Conservation (phyloP, 2,797 vertebrate genomes). For the Pangasius sanitwongsei region DNA sequence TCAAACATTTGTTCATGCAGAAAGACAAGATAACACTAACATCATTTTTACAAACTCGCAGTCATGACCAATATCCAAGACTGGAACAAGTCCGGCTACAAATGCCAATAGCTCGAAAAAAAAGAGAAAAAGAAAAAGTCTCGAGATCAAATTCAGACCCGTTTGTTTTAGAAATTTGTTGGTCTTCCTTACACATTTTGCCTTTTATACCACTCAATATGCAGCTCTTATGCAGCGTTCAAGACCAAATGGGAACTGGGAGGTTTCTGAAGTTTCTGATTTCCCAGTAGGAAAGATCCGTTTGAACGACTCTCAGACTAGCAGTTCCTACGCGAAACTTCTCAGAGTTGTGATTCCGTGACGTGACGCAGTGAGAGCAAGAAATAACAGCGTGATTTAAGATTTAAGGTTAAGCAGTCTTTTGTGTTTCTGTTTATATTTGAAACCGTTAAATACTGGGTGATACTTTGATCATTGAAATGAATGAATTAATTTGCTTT, state of each 20-base stretch:
- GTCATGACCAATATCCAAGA: neutral
- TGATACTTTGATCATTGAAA: no score
- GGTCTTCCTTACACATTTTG: neutral
- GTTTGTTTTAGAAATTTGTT: neutral
- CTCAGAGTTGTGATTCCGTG: neutral
- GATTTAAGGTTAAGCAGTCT: no score
- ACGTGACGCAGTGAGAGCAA: neutral
- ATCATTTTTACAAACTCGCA: neutral
- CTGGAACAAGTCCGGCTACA: neutral
- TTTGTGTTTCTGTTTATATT: no score
- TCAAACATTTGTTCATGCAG: neutral
- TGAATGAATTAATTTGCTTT: no score
- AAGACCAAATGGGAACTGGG: neutral
- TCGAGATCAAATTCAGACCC: neutral
- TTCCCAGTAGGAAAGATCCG: neutral
- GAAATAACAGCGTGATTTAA: neutral
- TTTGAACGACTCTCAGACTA: neutral
- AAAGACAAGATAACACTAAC: neutral
- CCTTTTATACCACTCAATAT: neutral
- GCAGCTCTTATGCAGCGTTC: neutral
- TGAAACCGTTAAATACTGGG: no score
- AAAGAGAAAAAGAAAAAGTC: neutral
- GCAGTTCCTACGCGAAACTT: no score
- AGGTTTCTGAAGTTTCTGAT: neutral
- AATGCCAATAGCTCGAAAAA: neutral